phyloP scores from a whole-genome alignment of 2,797 vertebrate species.

The Eulemur rubriventer region DNA sequence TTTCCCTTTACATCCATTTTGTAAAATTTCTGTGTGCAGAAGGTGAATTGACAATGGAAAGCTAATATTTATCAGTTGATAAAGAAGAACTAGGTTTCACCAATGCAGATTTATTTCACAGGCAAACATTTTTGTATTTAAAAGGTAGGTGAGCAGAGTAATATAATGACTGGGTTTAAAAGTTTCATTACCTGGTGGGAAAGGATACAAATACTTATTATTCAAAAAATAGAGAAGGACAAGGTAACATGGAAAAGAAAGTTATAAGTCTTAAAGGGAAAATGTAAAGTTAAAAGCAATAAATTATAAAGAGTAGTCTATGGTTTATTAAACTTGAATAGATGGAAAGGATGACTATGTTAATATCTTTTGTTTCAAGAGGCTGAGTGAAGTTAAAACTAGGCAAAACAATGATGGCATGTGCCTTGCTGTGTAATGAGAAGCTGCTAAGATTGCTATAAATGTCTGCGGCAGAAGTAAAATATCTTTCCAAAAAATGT shows the following conservation, averaged over 20 bases:
- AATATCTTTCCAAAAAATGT: neutral
- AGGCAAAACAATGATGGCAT: neutral
- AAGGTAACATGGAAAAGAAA: neutral
- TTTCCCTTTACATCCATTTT: neutral
- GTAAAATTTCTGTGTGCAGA: neutral
- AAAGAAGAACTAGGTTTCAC: slow-evolving; percentile 14
- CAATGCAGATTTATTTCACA: slow-evolving; percentile 17
- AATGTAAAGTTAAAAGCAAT: neutral
- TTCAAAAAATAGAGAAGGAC: neutral
- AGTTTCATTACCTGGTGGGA: neutral
- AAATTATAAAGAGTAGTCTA: neutral
- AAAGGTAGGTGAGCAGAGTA: neutral
- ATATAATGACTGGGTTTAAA: neutral
- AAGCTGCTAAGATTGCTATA: neutral
- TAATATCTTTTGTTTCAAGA: slow-evolving; percentile 31
- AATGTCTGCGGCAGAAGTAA: neutral
- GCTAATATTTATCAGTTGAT: slow-evolving; percentile 42
- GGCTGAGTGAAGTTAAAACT: neutral
- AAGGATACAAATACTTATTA: neutral
- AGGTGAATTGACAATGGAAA: slow-evolving; percentile 18
- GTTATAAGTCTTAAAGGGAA: neutral
- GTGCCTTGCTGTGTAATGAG: neutral
- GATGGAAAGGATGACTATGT: neutral
- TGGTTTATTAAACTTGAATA: slow-evolving; percentile 17
- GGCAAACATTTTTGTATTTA: slow-evolving; percentile 47